Evolutionary conservation across 2,113 vertebrate genomes (phyloP).

Genomic region (human (Homo sapiens)): GRCh38 chrX:125316001-125316500

Average conservation of each 20-base stretch:
- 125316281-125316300: background rate
- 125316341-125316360: background rate
- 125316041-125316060: conserved; percentile 24
- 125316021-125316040: conserved; percentile 55
- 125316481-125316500: background rate
- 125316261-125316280: background rate
- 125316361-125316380: background rate
- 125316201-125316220: conserved; percentile 3
- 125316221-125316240: background rate
- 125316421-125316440: background rate
- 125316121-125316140: background rate
- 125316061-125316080: conserved; percentile 50
- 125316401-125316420: background rate
- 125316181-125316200: background rate
- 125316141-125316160: conserved; percentile 36
- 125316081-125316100: conserved; percentile 33
- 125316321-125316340: background rate
- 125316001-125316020: conserved; percentile 69
- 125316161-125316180: background rate
- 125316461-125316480: background rate
- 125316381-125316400: background rate
- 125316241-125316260: conserved; percentile 19
- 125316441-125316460: background rate
- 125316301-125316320: background rate
- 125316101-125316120: conserved; percentile 41